A percentile compares a stretch with the other conserved stretches of the same genome.
These are phyloP conservation scores for Galaxea fascicularis DNA, from an alignment of 92 coral and sea anemone genomes.

Conservation along the genomic window DNA sequence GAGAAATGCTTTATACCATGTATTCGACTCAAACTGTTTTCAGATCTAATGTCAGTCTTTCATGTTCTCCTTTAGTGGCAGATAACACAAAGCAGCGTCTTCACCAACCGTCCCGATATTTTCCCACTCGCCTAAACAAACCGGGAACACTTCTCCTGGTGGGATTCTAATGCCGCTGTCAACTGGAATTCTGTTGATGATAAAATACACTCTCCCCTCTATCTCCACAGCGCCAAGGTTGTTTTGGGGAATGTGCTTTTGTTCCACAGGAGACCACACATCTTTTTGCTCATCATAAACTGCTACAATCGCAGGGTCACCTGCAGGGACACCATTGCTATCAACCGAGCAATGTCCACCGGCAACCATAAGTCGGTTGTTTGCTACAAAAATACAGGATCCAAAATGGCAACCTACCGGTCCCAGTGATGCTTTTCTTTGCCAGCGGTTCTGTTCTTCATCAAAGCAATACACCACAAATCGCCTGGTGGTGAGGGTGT, in stretches of 20 bases:
- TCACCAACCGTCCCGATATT: not conserved
- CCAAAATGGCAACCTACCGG: not conserved
- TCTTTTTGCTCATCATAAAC: not conserved
- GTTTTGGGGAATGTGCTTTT: conserved; percentile 18
- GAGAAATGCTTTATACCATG: no score
- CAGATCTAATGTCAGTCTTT: no score
- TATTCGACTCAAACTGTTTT: not conserved
- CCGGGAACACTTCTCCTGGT: conserved; percentile 1
- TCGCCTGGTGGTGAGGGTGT: not conserved
- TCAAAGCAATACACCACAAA: not conserved
- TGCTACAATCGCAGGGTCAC: not conserved
- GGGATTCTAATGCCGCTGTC: conserved; percentile 22
- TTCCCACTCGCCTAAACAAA: conserved; percentile 23
- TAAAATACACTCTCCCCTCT: conserved; percentile 4
- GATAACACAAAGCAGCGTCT: not conserved
- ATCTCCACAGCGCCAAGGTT: conserved; percentile 9
- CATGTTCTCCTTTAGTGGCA: conserved; percentile 5
- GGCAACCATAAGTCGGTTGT: not conserved
- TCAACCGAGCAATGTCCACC: not conserved
- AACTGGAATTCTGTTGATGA: conserved; percentile 23
- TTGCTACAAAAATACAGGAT: not conserved
- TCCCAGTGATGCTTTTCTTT: not conserved
- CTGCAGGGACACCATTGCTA: not conserved
- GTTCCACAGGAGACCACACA: not conserved
- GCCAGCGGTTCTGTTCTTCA: not conserved